Evolutionary conservation across 2,797 vertebrate genomes (phyloP).

Genomic region (Pristis pectinata): DNA sequence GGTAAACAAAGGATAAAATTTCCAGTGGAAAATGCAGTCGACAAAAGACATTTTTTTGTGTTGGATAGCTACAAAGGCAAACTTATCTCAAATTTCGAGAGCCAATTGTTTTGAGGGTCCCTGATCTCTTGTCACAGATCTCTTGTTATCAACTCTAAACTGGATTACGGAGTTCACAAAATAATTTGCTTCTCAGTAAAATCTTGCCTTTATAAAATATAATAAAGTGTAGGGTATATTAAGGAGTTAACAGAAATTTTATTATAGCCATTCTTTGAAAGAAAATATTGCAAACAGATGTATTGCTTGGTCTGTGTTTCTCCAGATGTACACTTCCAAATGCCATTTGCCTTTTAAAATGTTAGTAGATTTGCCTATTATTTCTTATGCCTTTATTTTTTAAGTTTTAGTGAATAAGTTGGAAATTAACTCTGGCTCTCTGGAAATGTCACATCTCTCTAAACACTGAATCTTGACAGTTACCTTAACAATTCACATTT

Average conservation of each 20-base stretch:
- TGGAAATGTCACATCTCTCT: background rate
- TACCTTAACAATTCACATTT: background rate
- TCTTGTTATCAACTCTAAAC: background rate
- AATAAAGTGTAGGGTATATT: background rate
- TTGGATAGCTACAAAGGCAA: background rate
- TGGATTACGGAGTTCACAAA: background rate
- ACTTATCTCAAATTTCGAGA: background rate
- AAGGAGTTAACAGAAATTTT: conserved; percentile 25
- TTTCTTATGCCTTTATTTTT: background rate
- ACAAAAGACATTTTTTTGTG: background rate
- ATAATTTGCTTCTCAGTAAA: too few relatives aligned
- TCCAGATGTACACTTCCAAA: conserved; percentile 18
- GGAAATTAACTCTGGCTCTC: background rate
- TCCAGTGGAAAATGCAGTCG: background rate
- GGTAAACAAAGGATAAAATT: background rate
- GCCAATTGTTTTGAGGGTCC: background rate
- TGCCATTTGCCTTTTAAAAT: conserved; percentile 18
- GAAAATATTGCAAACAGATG: conserved; percentile 34
- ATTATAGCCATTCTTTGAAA: conserved; percentile 19
- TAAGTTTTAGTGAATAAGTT: conserved; percentile 1
- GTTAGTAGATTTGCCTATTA: background rate
- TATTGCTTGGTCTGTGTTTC: conserved; percentile 18
- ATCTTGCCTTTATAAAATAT: conserved; percentile 14
- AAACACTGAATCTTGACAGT: background rate
- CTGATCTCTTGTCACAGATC: background rate